Percentiles rank a stretch among this genome's conserved stretches.
These are phyloP conservation scores for Toxotes jaculatrix DNA, from an alignment of 2,113 vertebrate genomes.

Conservation along the genomic window DNA sequence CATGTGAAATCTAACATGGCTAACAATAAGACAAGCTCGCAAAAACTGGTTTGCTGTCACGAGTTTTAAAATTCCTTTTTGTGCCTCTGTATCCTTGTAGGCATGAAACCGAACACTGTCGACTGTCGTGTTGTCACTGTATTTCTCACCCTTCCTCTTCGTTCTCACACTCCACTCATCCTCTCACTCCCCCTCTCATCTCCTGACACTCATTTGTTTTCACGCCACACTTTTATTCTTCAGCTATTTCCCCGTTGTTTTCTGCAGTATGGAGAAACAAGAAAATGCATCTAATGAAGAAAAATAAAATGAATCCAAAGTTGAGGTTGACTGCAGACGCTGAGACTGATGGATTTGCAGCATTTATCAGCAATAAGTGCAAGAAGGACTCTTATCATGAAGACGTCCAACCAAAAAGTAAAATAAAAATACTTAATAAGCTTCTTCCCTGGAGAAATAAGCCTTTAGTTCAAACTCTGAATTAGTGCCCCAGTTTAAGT, in stretches of 20 bases:
- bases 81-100: neutral
- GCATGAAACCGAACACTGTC: neutral
- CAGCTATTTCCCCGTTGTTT: neutral
- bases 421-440: neutral
- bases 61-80: neutral
- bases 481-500: neutral
- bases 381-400: neutral
- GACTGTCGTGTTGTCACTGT: neutral
- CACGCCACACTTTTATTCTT: neutral
- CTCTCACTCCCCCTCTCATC: slow-evolving; percentile 37
- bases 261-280: neutral
- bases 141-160: slow-evolving; percentile 25
- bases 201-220: slow-evolving; percentile 43
- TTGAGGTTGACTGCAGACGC: neutral
- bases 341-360: neutral
- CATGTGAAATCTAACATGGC: neutral
- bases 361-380: neutral
- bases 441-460: neutral
- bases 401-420: neutral
- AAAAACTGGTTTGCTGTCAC: neutral
- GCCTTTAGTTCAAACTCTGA: neutral
- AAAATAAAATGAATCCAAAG: neutral
- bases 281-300: neutral
- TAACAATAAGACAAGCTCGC: neutral
- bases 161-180: slow-evolving; percentile 29